Percentiles rank a stretch among this genome's conserved stretches.
Conservation (phyloP, 2,113 vertebrate species). For the Phalacrocorax brasilianus region DNA sequence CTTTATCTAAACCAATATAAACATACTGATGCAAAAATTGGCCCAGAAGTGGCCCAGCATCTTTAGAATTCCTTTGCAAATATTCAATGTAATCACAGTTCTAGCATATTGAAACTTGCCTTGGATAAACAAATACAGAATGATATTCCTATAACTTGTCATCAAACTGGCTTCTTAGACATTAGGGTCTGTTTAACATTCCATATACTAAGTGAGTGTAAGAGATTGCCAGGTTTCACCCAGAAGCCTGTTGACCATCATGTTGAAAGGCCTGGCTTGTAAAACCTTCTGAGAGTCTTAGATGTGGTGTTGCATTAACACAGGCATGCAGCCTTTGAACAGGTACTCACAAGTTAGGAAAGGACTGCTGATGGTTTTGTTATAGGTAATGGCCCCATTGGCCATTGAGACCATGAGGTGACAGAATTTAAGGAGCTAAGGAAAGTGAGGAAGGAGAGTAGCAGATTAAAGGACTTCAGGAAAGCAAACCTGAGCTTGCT, state of each 20-base stretch:
- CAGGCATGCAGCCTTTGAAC: neutral
- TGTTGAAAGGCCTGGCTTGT: neutral
- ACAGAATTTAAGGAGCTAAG: neutral
- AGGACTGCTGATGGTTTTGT: neutral
- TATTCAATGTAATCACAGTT: neutral
- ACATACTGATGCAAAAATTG: neutral
- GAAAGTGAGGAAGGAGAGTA: neutral
- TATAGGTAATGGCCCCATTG: neutral
- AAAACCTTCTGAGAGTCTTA: neutral
- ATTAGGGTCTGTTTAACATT: neutral
- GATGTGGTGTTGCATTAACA: neutral
- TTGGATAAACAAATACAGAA: neutral
- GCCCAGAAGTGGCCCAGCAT: neutral
- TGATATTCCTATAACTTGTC: neutral
- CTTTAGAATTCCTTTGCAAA: neutral
- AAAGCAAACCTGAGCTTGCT: neutral
- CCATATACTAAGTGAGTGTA: neutral
- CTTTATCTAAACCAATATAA: neutral
- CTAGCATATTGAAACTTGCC: neutral
- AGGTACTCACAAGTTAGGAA: neutral
- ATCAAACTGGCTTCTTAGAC: neutral
- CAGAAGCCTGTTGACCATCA: neutral
- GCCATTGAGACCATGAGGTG: no score
- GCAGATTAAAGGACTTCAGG: neutral
- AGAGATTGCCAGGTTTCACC: neutral